These are phyloP conservation scores for Zaprionus vittiger DNA, from an alignment of 1,140 invertebrate species.

Conservation along the genomic window DNA sequence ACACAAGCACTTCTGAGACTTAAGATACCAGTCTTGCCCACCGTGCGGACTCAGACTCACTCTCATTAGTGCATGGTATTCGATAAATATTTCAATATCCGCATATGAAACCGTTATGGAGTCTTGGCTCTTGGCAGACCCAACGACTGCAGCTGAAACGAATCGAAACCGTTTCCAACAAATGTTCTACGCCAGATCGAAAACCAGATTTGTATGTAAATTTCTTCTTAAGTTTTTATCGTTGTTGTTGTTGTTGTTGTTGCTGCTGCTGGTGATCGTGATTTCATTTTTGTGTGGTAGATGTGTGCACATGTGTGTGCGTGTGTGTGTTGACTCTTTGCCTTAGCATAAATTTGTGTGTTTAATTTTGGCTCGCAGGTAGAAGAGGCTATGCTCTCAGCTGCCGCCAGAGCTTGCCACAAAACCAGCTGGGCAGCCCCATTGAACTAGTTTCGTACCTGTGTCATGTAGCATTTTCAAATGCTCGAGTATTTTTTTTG, in stretches of 20 bases:
- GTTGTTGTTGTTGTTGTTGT: constrained; percentile 40
- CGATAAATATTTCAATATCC: constrained; percentile 27
- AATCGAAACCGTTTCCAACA: constrained; percentile 13
- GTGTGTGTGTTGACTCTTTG: constrained; percentile 58
- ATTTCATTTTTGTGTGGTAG: constrained; percentile 54
- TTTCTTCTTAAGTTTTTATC: constrained; percentile 33
- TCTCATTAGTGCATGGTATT: constrained; percentile 49
- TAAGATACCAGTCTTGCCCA: neutral
- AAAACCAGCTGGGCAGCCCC: constrained; percentile 77
- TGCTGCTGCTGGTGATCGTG: constrained; percentile 39
- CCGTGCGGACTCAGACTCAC: constrained; percentile 47
- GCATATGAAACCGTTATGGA: constrained; percentile 46
- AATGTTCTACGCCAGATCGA: constrained; percentile 38
- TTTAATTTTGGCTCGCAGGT: constrained; percentile 74
- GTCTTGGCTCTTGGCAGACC: constrained; percentile 8
- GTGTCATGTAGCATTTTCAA: constrained; percentile 70
- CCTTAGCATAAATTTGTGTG: constrained; percentile 70
- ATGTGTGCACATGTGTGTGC: constrained; percentile 6
- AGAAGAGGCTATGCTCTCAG: constrained; percentile 34
- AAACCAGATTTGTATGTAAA: constrained; percentile 79
- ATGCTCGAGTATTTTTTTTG: constrained; percentile 45
- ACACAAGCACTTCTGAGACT: neutral
- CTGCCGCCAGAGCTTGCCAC: constrained; percentile 4
- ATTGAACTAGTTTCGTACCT: constrained; percentile 74
- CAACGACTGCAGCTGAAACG: constrained; percentile 26